phyloP scores from a whole-genome alignment of 2,113 vertebrate genomes.

The Piaya cayana region DNA sequence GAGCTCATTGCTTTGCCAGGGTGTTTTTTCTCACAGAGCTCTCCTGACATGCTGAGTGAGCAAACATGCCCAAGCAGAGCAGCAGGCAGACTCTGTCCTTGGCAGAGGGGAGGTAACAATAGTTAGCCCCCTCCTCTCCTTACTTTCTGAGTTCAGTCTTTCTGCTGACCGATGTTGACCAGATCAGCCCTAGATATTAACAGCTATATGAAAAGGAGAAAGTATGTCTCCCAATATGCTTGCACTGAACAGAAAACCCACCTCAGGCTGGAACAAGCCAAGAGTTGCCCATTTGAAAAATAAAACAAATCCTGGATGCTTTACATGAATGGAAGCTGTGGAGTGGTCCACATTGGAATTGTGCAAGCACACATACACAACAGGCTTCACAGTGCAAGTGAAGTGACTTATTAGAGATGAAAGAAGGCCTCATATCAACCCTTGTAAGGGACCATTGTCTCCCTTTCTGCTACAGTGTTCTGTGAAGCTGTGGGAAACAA shows the following conservation, averaged over 20 bases:
- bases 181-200: constrained; percentile 25
- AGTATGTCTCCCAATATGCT: constrained; percentile 19
- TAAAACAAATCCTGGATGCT: constrained; percentile 60
- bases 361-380: constrained; percentile 28
- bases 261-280: constrained; percentile 47
- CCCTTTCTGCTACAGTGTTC: constrained; percentile 75
- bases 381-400: constrained; percentile 69
- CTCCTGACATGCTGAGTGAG: not conserved
- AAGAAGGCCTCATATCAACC: constrained; percentile 74
- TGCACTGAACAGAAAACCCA: constrained; percentile 57
- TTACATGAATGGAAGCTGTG: constrained; percentile 61
- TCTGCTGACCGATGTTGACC: not conserved
- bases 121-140: not conserved
- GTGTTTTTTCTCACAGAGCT: not conserved
- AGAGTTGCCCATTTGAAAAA: constrained; percentile 32
- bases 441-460: constrained; percentile 79
- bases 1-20: not conserved
- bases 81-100: not conserved
- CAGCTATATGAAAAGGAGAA: constrained; percentile 29
- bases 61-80: not conserved
- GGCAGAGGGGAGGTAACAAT: not conserved
- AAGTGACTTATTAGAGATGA: constrained; percentile 81
- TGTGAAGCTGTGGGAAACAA: constrained; percentile 85
- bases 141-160: not conserved
- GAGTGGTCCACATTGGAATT: constrained; percentile 66